A percentile compares a stretch with the other conserved stretches of the same genome.
Conservation (phyloP, 2,888 invertebrate species). For the Cephus rjabovi region DNA sequence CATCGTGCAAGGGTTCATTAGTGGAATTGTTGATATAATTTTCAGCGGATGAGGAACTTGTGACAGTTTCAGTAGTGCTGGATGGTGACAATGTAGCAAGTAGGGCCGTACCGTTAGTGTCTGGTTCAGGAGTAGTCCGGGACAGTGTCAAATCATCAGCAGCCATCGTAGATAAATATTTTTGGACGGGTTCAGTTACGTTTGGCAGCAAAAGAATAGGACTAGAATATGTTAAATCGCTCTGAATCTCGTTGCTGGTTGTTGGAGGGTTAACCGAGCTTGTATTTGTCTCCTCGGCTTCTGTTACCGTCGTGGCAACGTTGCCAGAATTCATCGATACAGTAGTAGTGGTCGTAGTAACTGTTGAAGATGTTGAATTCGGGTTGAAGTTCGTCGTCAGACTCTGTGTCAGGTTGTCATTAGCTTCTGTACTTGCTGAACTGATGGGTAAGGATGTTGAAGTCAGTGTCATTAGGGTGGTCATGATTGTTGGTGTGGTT, state of each 20-base stretch:
- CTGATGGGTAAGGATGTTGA: not conserved
- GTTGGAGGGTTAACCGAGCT: not conserved
- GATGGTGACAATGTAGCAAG: not conserved
- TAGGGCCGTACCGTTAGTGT: not conserved
- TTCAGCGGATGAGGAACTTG: not conserved
- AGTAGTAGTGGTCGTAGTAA: not conserved
- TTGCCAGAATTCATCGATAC: not conserved
- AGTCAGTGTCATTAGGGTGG: not conserved
- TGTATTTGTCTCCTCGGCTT: not conserved
- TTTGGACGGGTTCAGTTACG: not conserved
- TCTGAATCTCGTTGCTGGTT: not conserved
- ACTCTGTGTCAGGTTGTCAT: not conserved
- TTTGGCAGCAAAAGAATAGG: not conserved
- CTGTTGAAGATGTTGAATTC: not conserved
- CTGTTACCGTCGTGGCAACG: not conserved
- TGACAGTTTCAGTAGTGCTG: not conserved
- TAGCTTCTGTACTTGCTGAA: not conserved
- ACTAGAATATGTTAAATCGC: not conserved
- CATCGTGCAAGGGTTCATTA: not conserved
- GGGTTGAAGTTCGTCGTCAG: not conserved
- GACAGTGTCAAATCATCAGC: not conserved
- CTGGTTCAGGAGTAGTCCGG: not conserved
- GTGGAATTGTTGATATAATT: not conserved
- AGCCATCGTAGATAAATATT: not conserved
- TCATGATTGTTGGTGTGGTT: not conserved